Evolutionary conservation across 2,888 invertebrate species (phyloP).

Genomic region (Synanthedon tipuliformis): DNA sequence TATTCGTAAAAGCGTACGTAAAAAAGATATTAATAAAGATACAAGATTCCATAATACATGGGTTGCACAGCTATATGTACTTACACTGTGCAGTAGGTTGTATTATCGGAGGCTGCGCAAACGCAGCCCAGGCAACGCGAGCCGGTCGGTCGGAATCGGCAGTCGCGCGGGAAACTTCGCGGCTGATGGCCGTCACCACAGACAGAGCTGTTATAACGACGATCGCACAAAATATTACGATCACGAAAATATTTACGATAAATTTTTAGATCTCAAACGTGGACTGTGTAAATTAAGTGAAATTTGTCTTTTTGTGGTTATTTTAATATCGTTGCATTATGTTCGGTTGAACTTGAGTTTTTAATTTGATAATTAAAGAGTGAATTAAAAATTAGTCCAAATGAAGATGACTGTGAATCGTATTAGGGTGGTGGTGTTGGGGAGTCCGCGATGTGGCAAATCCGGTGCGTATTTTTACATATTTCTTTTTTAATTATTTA

Average conservation of each 20-base stretch:
- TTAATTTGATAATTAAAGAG: conserved; percentile 17
- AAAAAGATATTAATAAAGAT: background rate
- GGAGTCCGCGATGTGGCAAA: conserved; percentile 81
- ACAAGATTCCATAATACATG: background rate
- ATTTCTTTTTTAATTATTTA: too few species aligned
- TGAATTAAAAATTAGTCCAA: conserved; percentile 42
- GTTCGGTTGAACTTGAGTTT: conserved; percentile 31
- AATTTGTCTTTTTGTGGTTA: conserved; percentile 28
- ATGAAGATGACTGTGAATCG: conserved; percentile 82
- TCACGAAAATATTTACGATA: conserved; percentile 62
- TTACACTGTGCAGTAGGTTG: background rate
- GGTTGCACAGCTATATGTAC: background rate
- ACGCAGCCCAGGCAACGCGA: conserved; percentile 25
- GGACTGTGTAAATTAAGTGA: conserved; percentile 33
- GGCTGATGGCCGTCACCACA: conserved; percentile 31
- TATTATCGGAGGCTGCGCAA: conserved; percentile 22
- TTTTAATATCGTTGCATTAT: conserved; percentile 18
- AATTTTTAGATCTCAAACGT: conserved; percentile 20
- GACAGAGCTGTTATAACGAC: conserved; percentile 7
- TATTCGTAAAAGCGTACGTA: background rate
- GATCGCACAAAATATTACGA: conserved; percentile 12
- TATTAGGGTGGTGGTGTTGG: conserved; percentile 83
- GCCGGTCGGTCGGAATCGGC: conserved; percentile 22
- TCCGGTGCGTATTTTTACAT: conserved; percentile 72
- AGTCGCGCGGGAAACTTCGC: conserved; percentile 61